These are phyloP conservation scores for Spongilla lacustris DNA, from an alignment of 37 sponge, comb jelly and placozoan genomes.

Conservation along the genomic window DNA sequence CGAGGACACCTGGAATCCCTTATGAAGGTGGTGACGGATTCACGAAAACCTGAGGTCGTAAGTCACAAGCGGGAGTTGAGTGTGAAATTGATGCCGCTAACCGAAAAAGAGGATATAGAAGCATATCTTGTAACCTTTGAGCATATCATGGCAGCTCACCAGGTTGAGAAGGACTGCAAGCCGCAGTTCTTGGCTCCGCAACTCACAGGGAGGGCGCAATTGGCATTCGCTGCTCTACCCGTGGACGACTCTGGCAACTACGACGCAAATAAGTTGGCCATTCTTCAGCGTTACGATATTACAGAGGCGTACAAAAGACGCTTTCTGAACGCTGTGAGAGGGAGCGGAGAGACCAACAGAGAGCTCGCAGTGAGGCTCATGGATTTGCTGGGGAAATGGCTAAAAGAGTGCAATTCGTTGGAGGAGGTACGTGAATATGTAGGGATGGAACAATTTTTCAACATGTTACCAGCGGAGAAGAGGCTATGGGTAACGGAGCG, in stretches of 20 bases:
- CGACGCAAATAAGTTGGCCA: slow-evolving; percentile 11
- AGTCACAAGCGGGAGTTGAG: too few species aligned
- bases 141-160: slow-evolving; percentile 13
- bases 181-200: slow-evolving; percentile 11
- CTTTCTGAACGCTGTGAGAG: not conserved
- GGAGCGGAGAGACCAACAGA: too few species aligned
- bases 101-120: slow-evolving; percentile 12
- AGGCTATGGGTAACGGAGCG: not conserved
- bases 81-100: not conserved
- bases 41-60: not conserved
- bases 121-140: slow-evolving; percentile 30
- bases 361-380: too few species aligned
- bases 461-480: not conserved
- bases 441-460: not conserved
- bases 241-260: slow-evolving; percentile 12
- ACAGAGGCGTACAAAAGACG: slow-evolving; percentile 13
- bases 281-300: slow-evolving; percentile 25
- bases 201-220: slow-evolving; percentile 25
- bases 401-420: too few species aligned
- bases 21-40: not conserved
- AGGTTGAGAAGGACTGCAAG: not conserved
- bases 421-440: too few species aligned
- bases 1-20: too few species aligned
- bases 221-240: slow-evolving; percentile 17
- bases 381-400: too few species aligned